Conservation (phyloP, 2,113 vertebrate genomes). For the Otis tarda region DNA sequence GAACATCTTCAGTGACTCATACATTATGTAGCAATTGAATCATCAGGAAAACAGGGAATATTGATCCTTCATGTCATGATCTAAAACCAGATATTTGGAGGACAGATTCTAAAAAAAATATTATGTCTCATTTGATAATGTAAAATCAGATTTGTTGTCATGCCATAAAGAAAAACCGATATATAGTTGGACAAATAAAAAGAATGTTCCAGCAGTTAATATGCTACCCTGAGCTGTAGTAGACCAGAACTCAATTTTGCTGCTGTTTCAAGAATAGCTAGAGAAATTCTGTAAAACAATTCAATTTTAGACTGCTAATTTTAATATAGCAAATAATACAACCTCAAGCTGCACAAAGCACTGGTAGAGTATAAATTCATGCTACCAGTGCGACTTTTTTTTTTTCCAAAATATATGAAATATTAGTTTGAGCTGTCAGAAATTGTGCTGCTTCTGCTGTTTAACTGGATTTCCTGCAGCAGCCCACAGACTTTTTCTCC, state of each 20-base stretch:
- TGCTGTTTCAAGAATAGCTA: not conserved
- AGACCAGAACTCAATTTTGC: not conserved
- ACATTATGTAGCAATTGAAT: slow-evolving; percentile 42
- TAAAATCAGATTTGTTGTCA: not conserved
- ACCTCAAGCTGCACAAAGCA: not conserved
- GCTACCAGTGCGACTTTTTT: not conserved
- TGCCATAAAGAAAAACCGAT: not conserved
- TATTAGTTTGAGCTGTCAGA: not conserved
- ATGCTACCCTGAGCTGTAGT: not conserved
- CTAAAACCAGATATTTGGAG: not conserved
- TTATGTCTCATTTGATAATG: not conserved
- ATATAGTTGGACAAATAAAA: rapidly evolving
- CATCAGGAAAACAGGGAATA: slow-evolving; percentile 21
- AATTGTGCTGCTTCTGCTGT: not conserved
- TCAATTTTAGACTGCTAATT: not conserved
- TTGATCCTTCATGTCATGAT: slow-evolving; percentile 21
- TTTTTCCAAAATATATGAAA: not conserved
- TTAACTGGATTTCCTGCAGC: not conserved
- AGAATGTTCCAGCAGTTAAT: not conserved
- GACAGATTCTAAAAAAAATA: not conserved
- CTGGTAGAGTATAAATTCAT: not conserved
- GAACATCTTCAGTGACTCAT: slow-evolving; percentile 28
- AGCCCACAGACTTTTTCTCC: not conserved
- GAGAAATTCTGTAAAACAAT: not conserved
- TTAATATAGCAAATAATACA: not conserved